These are phyloP conservation scores for Erebia aethiops DNA, from an alignment of 2,888 invertebrate species.

Conservation along the genomic window DNA sequence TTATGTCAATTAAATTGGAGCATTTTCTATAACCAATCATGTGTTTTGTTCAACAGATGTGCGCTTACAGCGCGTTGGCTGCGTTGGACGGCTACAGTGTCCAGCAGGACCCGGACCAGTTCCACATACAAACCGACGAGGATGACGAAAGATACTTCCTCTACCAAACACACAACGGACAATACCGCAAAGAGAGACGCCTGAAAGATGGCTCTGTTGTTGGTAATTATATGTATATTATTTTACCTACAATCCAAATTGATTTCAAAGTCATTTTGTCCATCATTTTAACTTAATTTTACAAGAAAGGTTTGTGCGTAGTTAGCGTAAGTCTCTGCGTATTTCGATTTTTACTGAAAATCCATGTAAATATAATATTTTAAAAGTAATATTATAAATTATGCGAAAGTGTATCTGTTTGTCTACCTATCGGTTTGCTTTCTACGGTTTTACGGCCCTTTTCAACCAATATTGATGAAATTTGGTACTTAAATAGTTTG, in stretches of 20 bases:
- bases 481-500: too few relatives aligned
- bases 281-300: too few relatives aligned
- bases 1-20: not conserved
- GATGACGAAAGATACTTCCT: slow-evolving; percentile 95
- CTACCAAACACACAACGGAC: slow-evolving; percentile 94
- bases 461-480: too few relatives aligned
- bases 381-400: too few relatives aligned
- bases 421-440: too few relatives aligned
- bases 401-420: too few relatives aligned
- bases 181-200: slow-evolving; percentile 93
- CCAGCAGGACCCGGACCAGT: slow-evolving; percentile 89
- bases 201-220: slow-evolving; percentile 94
- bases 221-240: slow-evolving; percentile 71
- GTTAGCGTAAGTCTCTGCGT: too few relatives aligned
- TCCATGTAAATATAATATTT: too few relatives aligned
- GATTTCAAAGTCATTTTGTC: not conserved
- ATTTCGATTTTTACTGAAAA: too few relatives aligned
- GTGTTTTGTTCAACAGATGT: slow-evolving; percentile 54
- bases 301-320: too few relatives aligned
- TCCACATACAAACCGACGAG: slow-evolving; percentile 96
- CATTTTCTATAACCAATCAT: not conserved
- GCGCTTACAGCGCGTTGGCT: slow-evolving; percentile 67
- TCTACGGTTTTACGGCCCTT: too few relatives aligned
- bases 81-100: slow-evolving; percentile 78
- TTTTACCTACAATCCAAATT: not conserved